Percentiles rank a stretch among this genome's conserved stretches.
Evolutionary conservation across 2,113 vertebrate species (phyloP).

Genomic region (Mirza zaza): DNA sequence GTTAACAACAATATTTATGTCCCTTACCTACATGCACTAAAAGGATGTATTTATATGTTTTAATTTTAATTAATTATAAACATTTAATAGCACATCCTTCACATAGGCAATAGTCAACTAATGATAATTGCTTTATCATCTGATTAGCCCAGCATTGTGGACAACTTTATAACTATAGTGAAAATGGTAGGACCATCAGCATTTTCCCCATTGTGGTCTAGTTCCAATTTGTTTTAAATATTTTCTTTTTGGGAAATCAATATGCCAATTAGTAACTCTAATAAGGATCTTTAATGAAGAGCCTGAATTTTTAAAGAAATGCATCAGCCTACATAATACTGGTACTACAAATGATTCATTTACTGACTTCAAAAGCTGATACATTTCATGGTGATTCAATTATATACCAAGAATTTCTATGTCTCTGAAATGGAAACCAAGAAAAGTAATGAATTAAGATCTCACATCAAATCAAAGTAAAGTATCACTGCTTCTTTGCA

Average conservation of each 20-base stretch:
- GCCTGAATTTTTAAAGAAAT: conserved; percentile 26
- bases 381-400: not conserved
- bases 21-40: conserved; percentile 53
- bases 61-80: conserved; percentile 79
- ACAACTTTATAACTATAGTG: conserved; percentile 58
- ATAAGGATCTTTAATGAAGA: not conserved
- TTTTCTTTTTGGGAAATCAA: conserved; percentile 34
- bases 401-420: not conserved
- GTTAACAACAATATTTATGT: conserved; percentile 52
- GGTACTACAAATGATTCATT: not conserved
- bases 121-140: conserved; percentile 54
- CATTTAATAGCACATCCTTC: conserved; percentile 70
- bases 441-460: conserved; percentile 8
- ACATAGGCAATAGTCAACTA: conserved; percentile 62
- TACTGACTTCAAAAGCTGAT: not conserved
- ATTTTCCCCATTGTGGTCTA: not conserved
- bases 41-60: conserved; percentile 67
- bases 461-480: not conserved
- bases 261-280: conserved; percentile 17
- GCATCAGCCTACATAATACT: not conserved
- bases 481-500: not conserved
- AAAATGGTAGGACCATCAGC: conserved; percentile 33
- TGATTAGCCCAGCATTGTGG: conserved; percentile 54
- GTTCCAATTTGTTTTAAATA: not conserved
- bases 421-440: not conserved